These are phyloP conservation scores for Mythimna lalbum DNA, from an alignment of 2,888 invertebrate species.

Conservation along the genomic window DNA sequence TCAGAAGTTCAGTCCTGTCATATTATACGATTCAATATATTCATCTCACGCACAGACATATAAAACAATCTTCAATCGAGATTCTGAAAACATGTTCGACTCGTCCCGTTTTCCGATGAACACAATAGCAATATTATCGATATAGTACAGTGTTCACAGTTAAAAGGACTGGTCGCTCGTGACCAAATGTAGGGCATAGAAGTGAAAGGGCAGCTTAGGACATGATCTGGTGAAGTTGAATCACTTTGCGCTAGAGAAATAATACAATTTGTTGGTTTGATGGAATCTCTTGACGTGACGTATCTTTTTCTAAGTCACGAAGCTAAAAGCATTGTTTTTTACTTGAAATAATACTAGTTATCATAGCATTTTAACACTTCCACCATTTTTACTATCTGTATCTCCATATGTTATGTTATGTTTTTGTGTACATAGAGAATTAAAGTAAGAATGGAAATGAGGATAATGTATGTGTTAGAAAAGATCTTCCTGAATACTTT, in stretches of 20 bases:
- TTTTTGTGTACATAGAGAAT: no score
- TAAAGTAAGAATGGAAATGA: neutral
- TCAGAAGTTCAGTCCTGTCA: neutral
- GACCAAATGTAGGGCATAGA: constrained; percentile 81
- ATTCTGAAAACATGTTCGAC: constrained; percentile 13
- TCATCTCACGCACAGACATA: neutral
- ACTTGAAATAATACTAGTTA: neutral
- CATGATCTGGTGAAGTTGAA: constrained; percentile 45
- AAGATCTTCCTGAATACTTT: neutral
- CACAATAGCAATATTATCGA: constrained; percentile 32
- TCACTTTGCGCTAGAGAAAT: constrained; percentile 36
- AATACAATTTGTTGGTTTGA: constrained; percentile 25
- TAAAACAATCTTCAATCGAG: constrained; percentile 5
- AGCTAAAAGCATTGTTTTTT: constrained; percentile 9
- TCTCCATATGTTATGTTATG: no score
- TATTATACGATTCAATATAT: neutral
- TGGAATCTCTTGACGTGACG: constrained; percentile 21
- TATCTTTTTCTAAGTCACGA: constrained; percentile 26
- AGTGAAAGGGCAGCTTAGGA: constrained; percentile 82
- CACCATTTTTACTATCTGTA: no score
- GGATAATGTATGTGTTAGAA: neutral
- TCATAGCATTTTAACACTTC: neutral
- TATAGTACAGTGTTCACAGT: constrained; percentile 32
- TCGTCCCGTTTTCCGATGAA: constrained; percentile 1
- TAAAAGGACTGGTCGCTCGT: constrained; percentile 73